Evolutionary conservation across 2,888 invertebrate species (phyloP), one percentile per base, ranked within the genome.

Genomic region (Hypolimnas misippus): DNA sequence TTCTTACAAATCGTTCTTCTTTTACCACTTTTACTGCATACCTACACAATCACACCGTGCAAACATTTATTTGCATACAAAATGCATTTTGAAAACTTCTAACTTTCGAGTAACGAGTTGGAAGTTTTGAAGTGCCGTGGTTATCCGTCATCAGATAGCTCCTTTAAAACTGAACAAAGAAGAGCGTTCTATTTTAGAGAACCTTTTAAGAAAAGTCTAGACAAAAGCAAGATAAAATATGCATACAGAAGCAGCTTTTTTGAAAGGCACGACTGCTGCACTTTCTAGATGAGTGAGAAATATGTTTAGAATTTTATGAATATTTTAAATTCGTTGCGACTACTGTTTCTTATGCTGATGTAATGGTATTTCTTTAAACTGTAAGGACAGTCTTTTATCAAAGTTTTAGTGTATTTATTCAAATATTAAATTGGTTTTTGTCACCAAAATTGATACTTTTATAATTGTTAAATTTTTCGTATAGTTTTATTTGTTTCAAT

Each of bases 121-220:
- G 52, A 53, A 53, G 52, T 46, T 53, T 29, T 46, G 35, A 57
- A 62, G 57, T 57, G 38, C 51, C 44, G 52, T 62, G 52, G 62
- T 57, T 62, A 62, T 62, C 57, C 52, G 21, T 62, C 62, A 57
- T 54, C 51, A 57, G 57, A 63, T 64, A 56, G 57, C 61, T 57
- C 51, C 61, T 61, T 54, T 59, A 65, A 65, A 25, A 29, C 31
- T 51, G 50, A 57, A 66, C 66, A 66, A 66, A 61, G 64, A 16
- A 42, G 61, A 61, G 16, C 50, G 62, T 50, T 54, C 59, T 46
- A 61, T 58, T 66, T 66, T 55, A 57, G 66, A 64, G 55, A 64
- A 64, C 66, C 64, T 64, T 66, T 66, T 64, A 66, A 66, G 55
- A 55, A 64, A 64, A 55, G 66, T 66, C 66, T 66, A 66, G 66